Evolutionary conservation across 1,140 invertebrate species (phyloP).

Genomic region (Eupristina koningsbergeri): DNA sequence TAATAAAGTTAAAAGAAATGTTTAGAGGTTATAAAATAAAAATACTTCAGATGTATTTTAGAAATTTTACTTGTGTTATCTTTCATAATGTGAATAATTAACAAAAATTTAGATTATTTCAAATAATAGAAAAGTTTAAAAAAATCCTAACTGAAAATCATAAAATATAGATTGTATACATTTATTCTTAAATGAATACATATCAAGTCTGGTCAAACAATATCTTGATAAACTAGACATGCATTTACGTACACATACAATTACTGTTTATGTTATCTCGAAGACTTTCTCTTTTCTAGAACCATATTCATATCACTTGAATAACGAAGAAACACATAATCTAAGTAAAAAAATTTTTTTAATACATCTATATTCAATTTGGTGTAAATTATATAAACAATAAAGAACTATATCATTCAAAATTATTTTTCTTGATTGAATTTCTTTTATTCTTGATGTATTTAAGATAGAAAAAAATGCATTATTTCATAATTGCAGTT

Average conservation of each 20-base stretch:
- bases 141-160: background rate
- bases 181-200: no score
- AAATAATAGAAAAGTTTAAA: background rate
- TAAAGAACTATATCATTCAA: no score
- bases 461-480: background rate
- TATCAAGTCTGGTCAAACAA: background rate
- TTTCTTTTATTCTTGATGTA: background rate
- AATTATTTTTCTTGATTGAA: no score
- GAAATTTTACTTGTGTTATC: background rate
- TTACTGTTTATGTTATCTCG: background rate
- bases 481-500: no score
- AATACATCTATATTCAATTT: background rate
- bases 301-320: background rate
- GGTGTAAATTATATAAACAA: no score
- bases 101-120: background rate
- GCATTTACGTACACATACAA: background rate
- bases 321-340: conserved; percentile 12
- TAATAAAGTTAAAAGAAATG: background rate
- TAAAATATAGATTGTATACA: background rate
- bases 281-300: background rate
- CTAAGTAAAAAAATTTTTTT: background rate
- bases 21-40: background rate
- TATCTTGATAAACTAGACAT: background rate
- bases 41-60: background rate
- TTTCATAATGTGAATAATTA: background rate